Evolutionary conservation across 2,888 invertebrate genomes (phyloP).

Genomic region (Thumatha senex): DNA sequence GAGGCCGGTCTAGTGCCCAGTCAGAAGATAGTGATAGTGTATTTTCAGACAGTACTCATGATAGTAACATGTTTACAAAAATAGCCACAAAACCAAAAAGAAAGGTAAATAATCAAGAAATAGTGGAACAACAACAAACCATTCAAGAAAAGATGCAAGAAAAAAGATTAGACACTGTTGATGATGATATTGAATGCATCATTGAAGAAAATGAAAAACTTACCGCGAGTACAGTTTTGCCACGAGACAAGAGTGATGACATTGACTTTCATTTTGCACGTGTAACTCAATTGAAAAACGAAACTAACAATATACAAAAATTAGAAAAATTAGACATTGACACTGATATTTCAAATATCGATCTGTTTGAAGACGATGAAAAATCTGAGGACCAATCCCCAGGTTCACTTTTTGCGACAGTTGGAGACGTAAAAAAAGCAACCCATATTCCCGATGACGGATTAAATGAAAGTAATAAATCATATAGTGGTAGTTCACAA

Average conservation of each 20-base stretch:
- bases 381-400: conserved; percentile 85
- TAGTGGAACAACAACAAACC: conserved; percentile 75
- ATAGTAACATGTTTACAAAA: conserved; percentile 85
- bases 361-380: conserved; percentile 83
- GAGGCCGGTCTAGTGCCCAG: conserved; percentile 86
- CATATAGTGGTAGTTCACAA: conserved; percentile 87
- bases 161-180: conserved; percentile 65
- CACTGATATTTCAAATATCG: conserved; percentile 83
- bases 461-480: conserved; percentile 79
- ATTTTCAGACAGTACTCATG: conserved; percentile 87
- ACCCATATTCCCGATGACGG: conserved; percentile 84
- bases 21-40: conserved; percentile 90
- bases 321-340: conserved; percentile 82
- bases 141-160: conserved; percentile 74
- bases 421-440: conserved; percentile 88
- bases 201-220: conserved; percentile 68
- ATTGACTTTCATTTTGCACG: conserved; percentile 81
- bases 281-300: conserved; percentile 80
- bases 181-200: conserved; percentile 60
- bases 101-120: conserved; percentile 77
- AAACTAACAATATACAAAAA: conserved; percentile 62
- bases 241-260: conserved; percentile 77
- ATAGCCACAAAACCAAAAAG: conserved; percentile 76
- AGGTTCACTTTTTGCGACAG: conserved; percentile 88
- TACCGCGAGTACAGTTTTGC: conserved; percentile 45